Percentiles rank a stretch among this genome's conserved stretches.
phyloP scores from a whole-genome alignment of 2,888 invertebrate genomes.

The Endomychus coccineus region DNA sequence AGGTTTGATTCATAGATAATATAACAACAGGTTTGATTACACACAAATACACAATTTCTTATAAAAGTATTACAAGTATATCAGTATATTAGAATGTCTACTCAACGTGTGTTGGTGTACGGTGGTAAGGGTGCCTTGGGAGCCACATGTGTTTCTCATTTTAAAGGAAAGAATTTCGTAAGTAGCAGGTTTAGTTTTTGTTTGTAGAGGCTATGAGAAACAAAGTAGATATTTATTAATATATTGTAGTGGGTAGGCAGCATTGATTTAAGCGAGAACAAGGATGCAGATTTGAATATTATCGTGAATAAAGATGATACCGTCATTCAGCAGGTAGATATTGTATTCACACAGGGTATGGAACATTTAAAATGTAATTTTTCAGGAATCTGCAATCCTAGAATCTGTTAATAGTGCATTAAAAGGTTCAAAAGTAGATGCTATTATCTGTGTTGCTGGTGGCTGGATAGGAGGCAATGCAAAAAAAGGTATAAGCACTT shows the following conservation, averaged over 20 bases:
- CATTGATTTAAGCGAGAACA: slow-evolving; percentile 40
- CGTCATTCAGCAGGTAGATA: slow-evolving; percentile 67
- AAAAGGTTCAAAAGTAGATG: slow-evolving; percentile 79
- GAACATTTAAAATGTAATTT: no score
- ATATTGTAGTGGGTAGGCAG: slow-evolving; percentile 41
- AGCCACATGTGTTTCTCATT: slow-evolving; percentile 76
- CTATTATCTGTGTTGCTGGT: slow-evolving; percentile 95
- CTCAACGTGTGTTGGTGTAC: slow-evolving; percentile 77
- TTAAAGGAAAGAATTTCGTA: slow-evolving; percentile 85
- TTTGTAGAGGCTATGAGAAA: slow-evolving; percentile 1
- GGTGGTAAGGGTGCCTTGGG: slow-evolving; percentile 96
- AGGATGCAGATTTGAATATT: slow-evolving; percentile 81
- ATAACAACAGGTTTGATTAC: no score
- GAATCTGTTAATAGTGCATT: slow-evolving; percentile 58
- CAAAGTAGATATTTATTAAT: slow-evolving; percentile 4
- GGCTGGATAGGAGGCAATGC: slow-evolving; percentile 98
- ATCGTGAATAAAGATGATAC: slow-evolving; percentile 69
- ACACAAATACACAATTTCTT: no score
- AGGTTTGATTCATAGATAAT: no score
- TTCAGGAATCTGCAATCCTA: slow-evolving; percentile 59
- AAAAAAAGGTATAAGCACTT: slow-evolving; percentile 46
- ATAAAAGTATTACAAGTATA: background rate
- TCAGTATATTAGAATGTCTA: slow-evolving; percentile 6
- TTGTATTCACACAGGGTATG: background rate
- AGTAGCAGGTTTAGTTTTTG: slow-evolving; percentile 40